phyloP scores from a whole-genome alignment of 2,797 vertebrate genomes.

The Gambelia wislizenii region DNA sequence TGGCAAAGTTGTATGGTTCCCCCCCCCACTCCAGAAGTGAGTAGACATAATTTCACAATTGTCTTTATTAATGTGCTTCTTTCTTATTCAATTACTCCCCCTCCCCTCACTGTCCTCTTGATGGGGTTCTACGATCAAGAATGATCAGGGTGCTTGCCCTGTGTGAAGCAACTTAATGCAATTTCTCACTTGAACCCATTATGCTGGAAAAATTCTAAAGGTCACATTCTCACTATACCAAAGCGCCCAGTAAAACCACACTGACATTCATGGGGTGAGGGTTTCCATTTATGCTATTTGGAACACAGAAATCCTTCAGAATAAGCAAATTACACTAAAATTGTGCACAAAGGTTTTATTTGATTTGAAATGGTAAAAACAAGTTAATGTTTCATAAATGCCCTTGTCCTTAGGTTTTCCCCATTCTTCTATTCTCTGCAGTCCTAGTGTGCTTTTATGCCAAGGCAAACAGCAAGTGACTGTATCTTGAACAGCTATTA shows the following conservation, averaged over 20 bases:
- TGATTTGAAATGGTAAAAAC: slow-evolving; percentile 49
- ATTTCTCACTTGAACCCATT: neutral
- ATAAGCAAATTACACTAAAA: slow-evolving; percentile 53
- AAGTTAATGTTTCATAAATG: slow-evolving; percentile 53
- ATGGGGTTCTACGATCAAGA: neutral
- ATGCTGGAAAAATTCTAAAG: slow-evolving; percentile 2
- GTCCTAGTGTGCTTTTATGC: slow-evolving; percentile 53
- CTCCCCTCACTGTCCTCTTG: neutral
- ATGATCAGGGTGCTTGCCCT: neutral
- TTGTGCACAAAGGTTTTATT: slow-evolving; percentile 57
- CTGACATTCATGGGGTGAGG: neutral
- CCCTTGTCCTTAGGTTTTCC: slow-evolving; percentile 13
- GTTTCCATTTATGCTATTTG: neutral
- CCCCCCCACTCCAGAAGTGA: slow-evolving; percentile 15
- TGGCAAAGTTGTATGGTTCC: slow-evolving; percentile 9
- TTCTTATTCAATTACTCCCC: neutral
- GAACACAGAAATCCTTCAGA: slow-evolving; percentile 40
- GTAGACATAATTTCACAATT: slow-evolving; percentile 34
- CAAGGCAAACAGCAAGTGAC: slow-evolving; percentile 64
- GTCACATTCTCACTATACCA: neutral
- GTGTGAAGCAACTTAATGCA: neutral
- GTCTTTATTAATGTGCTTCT: neutral
- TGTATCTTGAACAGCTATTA: slow-evolving; percentile 54
- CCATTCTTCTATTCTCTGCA: slow-evolving; percentile 51
- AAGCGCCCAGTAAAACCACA: neutral